A percentile compares a stretch with the other conserved stretches of the same genome.
These are phyloP conservation scores for Neosilurus mollespiculum DNA, from an alignment of 2,797 vertebrate genomes.

Conservation along the genomic window DNA sequence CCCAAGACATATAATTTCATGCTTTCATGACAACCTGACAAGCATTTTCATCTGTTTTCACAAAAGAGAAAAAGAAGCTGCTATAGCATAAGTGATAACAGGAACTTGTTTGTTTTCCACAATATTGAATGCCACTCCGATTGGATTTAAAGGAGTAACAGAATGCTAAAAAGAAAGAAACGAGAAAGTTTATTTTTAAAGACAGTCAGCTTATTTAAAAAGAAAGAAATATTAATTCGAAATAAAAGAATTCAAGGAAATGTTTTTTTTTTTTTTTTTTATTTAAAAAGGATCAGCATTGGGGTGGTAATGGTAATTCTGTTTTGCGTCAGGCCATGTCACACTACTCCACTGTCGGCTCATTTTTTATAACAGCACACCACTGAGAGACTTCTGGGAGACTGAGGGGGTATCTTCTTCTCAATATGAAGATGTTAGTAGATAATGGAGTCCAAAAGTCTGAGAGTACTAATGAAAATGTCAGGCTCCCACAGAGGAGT, in stretches of 20 bases:
- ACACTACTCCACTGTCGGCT: neutral
- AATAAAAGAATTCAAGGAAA: neutral
- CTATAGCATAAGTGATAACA: neutral
- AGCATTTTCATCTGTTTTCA: neutral
- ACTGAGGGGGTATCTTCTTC: neutral
- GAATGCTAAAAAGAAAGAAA: too few relatives aligned
- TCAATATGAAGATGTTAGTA: neutral
- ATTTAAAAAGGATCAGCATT: neutral
- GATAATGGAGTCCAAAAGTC: neutral
- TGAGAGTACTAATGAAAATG: neutral
- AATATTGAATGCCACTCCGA: neutral
- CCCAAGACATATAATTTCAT: neutral
- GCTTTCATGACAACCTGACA: neutral
- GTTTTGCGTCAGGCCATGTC: neutral
- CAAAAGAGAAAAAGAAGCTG: neutral
- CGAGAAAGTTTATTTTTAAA: too few relatives aligned
- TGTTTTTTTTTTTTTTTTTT: neutral
- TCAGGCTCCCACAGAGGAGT: too few relatives aligned
- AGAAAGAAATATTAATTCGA: too few relatives aligned
- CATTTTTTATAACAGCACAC: neutral
- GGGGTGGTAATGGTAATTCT: neutral
- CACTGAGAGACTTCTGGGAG: neutral
- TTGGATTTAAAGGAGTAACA: neutral
- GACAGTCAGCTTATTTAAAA: too few relatives aligned
- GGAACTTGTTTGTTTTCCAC: neutral